Evolutionary conservation across 2,113 vertebrate genomes (phyloP), one percentile per base, ranked within the genome.

Genomic region (Ceyx margarethae): DNA sequence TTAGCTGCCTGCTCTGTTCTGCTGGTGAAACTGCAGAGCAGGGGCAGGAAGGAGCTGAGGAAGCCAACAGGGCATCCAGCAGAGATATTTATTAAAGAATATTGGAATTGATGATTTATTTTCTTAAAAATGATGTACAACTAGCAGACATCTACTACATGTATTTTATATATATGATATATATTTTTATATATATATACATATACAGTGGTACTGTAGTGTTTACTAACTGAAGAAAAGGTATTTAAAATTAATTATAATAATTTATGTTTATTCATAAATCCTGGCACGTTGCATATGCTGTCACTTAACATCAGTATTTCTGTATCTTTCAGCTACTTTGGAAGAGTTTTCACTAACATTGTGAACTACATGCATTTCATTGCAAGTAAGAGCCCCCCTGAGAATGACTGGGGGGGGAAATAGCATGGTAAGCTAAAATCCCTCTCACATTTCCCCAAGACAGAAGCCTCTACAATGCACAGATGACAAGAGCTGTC

Each of bases 401-500:
- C 20, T 68, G 53, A 95, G 87, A 97, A 94, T 0, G 22, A 50
- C 2, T 25, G 12, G 58, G 33, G 33, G 57, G 74, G 40, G 60
- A 95, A 94, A 86, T 3, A n/a, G 88, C 46, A 35, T 4, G 28
- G 62, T 66, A 91, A 88, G 85, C 65, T 90, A 87, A 96, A 94
- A 84, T 46, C 61, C 80, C 81, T 94, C 92, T 97, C 93, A 71
- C 45, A 18, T 97, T 96, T 96, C 95, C 95, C 92, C 60, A 79
- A 58, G 93, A 80, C 6, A 75, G 87, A 67, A 97, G 89, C 69
- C 92, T 93, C 92, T 25, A 68, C 85, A 83, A 93, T 3, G 33
- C 76, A 95, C 50, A 96, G 94, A 87, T 94, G 94, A 97, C 91
- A 86, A 42, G 33, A 93, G 68, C 29, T 97, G 97, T 96, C 97